These are phyloP conservation scores for Merops nubicus DNA, from an alignment of 2,113 vertebrate genomes.

Conservation along the genomic window DNA sequence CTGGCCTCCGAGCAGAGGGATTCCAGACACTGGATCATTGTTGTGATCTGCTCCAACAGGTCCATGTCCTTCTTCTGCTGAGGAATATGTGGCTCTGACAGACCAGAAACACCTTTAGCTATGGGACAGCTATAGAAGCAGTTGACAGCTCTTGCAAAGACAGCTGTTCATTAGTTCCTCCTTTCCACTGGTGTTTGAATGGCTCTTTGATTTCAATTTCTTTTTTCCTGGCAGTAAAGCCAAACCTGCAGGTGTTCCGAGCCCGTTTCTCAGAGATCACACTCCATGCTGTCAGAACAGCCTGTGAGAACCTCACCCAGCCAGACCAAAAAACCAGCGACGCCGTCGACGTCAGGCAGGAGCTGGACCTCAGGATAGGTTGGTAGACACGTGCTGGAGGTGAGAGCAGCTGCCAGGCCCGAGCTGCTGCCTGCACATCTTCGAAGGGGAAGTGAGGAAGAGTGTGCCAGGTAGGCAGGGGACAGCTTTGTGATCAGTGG, in stretches of 20 bases:
- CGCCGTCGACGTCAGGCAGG: slow-evolving; percentile 92
- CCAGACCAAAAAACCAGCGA: slow-evolving; percentile 86
- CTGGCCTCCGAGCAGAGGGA: background rate
- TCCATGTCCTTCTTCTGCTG: background rate
- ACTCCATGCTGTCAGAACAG: slow-evolving; percentile 81
- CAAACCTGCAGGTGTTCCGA: slow-evolving; percentile 86
- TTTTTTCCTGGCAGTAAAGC: slow-evolving; percentile 80
- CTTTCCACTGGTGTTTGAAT: background rate
- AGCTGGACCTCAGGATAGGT: slow-evolving; percentile 96
- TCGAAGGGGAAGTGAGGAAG: background rate
- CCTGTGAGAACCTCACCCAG: slow-evolving; percentile 87
- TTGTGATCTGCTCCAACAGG: background rate
- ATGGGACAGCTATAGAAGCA: background rate
- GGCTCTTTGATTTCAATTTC: background rate
- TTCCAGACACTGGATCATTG: background rate
- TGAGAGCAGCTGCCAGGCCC: background rate
- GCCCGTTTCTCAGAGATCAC: slow-evolving; percentile 98
- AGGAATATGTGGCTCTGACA: background rate
- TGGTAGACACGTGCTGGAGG: background rate
- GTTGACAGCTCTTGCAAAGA: background rate
- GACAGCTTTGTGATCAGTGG: background rate
- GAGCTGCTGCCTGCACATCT: background rate
- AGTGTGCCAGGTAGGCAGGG: background rate
- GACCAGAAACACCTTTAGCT: background rate
- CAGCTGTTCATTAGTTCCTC: background rate